Base-by-base conservation (phyloP, 2,113 vertebrate species). In the Sinosuthora webbiana region DNA sequence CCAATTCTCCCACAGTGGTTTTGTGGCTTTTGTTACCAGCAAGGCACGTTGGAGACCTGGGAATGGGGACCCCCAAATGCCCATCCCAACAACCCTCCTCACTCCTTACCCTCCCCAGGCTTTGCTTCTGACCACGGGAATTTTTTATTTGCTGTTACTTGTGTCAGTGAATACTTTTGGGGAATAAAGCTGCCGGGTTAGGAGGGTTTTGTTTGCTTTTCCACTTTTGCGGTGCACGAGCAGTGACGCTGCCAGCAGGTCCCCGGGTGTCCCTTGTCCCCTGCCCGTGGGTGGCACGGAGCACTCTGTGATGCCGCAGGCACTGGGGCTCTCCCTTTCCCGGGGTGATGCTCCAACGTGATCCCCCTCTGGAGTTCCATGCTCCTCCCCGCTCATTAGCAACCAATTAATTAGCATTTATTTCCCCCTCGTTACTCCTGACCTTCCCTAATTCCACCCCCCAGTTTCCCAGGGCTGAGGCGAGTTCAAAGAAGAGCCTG, bases 1-100 rank as follows among this genome's bases (percentile, higher is more conserved):
- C 30, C 1, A 1, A 3, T 7, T 17, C n/a, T 27, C 9, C 24
- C 30, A 5, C 4, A 0, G 8, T 7, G 3, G 0, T 33, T 37
- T 31, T 13, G 59, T 16, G 49, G 45, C 59, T 55, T 67, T 88
- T 59, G 15, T 50, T 45, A 14, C 30, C 17, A 3, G 4, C 15
- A 9, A 24, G 23, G 15, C 17, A 16, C 27, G 3, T 2, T 0
- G 0, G 33, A 35, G 10, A 9, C 37, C 47, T 28, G 74, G 20
- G 4, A 65, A 7, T 3, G 5, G 50, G 4, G 23, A 20, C 7
- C 7, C 57, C 19, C 50, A n/a, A 15, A 74, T 6, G 8, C 15
- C 2, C 45, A 7, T 20, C 73, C 50, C 11, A 59, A 49, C 15
- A 3, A 0, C 21, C 9, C n/a, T 28, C 33, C 19, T 30, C 27